phyloP scores from a whole-genome alignment of 2,113 vertebrate species.

The Rhea pennata region DNA sequence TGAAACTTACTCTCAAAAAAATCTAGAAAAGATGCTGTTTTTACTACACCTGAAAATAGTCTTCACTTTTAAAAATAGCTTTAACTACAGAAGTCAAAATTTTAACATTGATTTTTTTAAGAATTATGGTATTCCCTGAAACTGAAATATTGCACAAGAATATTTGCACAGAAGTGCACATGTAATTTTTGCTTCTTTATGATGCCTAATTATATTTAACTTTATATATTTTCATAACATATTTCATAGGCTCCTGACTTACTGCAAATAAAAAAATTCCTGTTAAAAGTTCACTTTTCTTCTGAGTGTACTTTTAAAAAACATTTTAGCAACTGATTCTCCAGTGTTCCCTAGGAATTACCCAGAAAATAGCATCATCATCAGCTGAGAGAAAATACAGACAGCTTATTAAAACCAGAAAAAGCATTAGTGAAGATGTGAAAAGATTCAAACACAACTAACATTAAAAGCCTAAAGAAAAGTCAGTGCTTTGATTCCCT shows the following conservation, averaged over 20 bases:
- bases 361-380: neutral
- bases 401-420: neutral
- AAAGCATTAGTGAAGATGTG: neutral
- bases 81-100: neutral
- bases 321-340: neutral
- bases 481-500: neutral
- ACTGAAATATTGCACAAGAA: neutral
- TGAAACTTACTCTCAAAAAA: neutral
- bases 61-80: neutral
- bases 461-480: neutral
- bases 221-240: neutral
- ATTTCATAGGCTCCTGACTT: neutral
- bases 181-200: neutral
- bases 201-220: neutral
- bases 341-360: neutral
- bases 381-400: neutral
- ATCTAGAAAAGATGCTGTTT: neutral
- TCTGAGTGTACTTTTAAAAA: neutral
- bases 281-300: neutral
- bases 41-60: neutral
- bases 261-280: neutral
- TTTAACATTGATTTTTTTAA: neutral
- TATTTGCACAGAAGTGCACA: neutral
- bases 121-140: neutral
- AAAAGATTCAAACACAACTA: neutral